Conservation (phyloP, 2,797 vertebrate genomes). For the Glossophaga mutica region DNA sequence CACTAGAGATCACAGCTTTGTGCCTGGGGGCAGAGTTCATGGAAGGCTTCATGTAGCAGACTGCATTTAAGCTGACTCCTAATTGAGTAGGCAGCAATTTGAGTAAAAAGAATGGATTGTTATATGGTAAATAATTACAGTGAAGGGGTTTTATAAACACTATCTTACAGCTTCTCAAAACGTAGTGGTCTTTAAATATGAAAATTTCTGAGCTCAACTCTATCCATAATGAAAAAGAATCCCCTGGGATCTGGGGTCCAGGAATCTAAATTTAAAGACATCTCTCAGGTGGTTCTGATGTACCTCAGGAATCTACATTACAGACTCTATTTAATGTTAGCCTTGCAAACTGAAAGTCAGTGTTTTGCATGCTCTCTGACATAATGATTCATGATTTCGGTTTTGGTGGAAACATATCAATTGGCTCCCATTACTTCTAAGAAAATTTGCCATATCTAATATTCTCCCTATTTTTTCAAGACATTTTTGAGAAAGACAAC, state of each 20-base stretch:
- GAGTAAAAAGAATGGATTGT: not conserved
- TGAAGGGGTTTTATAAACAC: not conserved
- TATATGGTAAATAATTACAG: not conserved
- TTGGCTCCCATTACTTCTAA: not conserved
- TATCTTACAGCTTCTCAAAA: not conserved
- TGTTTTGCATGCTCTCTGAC: not conserved
- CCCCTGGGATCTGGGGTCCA: not conserved
- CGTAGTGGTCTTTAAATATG: not conserved
- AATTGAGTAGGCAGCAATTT: not conserved
- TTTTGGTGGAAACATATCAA: not conserved
- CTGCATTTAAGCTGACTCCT: not conserved
- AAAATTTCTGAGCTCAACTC: not conserved
- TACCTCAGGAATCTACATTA: not conserved
- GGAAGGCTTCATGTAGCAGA: not conserved
- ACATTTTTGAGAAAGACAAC: not conserved
- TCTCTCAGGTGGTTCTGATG: not conserved
- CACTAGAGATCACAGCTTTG: not conserved
- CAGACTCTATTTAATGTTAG: not conserved
- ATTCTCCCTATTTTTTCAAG: not conserved
- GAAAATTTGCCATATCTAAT: not conserved
- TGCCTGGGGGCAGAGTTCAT: not conserved
- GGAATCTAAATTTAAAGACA: not conserved
- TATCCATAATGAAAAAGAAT: not conserved
- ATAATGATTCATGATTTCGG: conserved; percentile 10
- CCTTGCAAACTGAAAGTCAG: not conserved